Evolutionary conservation across 2,888 invertebrate species (phyloP), one percentile per base, ranked within the genome.

Genomic region (Chrysodeixis includens): DNA sequence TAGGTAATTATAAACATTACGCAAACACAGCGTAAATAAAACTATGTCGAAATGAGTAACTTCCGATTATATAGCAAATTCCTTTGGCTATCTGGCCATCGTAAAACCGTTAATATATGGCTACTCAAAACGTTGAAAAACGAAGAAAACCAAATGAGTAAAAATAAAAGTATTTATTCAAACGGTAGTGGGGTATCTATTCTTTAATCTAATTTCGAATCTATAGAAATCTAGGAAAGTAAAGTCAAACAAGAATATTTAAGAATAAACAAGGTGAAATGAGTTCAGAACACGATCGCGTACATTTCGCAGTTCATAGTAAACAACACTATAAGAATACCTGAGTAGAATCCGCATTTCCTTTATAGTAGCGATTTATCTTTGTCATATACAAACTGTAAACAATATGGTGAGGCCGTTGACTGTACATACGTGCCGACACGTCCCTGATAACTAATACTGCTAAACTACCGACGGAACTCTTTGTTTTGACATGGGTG

Each of bases 401-500:
- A 79, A 81, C 79, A 76, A 67, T 69, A 69, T 62, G 63, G 56
- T 51, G 66, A 76, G 79, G 79, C 67, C 73, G 59, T 79, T 79
- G 79, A 79, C 79, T 69, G 70, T 64, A 51, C 51, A 84, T 83
- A 83, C 88, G 84, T 91, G 84, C 91, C 91, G 77, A 82, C 90
- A 90, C 91, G 92, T 91, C 72, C 81, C 44, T 77, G 73, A 74
- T 76, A 73, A 79, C 75, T 79, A 82, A 81, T 71, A 73, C 79
- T 69, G 76, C 73, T 74, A 76, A 78, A 78, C 70, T 85, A 83
- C 79, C 79, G 76, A 83, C 78, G 79, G 75, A 78, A 81, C 82
- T 72, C 85, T 81, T 85, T 83, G 83, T 81, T 81, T 82, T 71
- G 55, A 78, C 84, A 79, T 79, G 83, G 84, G 85, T 85, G 82